Conservation (phyloP, 2,113 vertebrate species). For the Cepphus grylle region DNA sequence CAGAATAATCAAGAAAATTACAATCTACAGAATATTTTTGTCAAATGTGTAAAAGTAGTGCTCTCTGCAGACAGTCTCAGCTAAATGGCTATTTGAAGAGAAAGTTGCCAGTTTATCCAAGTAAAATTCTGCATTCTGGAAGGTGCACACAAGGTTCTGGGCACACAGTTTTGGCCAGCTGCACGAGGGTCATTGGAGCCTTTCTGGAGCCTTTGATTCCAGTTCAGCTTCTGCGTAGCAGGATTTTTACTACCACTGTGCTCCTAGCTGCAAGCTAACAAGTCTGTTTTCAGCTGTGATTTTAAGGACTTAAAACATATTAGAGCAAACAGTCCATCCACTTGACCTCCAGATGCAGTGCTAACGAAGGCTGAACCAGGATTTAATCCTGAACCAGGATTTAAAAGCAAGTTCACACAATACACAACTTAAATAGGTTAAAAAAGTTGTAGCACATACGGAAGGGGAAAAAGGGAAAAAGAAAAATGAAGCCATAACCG, state of each 20-base stretch:
- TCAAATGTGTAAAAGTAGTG: background rate
- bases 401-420: background rate
- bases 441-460: background rate
- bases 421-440: background rate
- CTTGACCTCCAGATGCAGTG: background rate
- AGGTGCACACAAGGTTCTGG: background rate
- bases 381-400: background rate
- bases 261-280: background rate
- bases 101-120: background rate
- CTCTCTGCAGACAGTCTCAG: background rate
- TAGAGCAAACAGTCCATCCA: background rate
- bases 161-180: background rate
- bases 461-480: background rate
- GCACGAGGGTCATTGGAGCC: background rate
- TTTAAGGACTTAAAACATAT: background rate
- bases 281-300: background rate
- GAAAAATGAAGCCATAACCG: background rate
- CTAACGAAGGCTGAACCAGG: background rate
- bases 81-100: background rate
- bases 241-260: background rate
- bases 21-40: background rate
- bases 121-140: background rate
- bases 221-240: background rate
- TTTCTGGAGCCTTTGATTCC: background rate
- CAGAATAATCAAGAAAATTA: background rate